These are phyloP conservation scores for Borostomias antarcticus DNA, from an alignment of 2,797 vertebrate species.

Conservation along the genomic window DNA sequence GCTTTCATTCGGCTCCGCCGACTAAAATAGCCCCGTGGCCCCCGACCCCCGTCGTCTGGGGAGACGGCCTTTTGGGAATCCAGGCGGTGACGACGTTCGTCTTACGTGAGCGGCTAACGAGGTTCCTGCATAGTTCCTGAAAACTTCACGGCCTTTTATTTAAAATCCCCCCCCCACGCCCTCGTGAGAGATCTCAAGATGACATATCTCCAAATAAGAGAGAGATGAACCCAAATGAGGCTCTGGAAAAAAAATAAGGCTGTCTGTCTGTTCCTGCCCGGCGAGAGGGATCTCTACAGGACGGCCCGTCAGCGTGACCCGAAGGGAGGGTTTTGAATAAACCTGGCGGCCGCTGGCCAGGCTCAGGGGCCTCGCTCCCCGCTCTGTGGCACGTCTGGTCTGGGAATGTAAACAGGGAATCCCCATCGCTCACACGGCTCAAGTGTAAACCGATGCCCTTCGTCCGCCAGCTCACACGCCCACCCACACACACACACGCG, in stretches of 20 bases:
- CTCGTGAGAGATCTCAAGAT: no score
- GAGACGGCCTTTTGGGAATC: slow-evolving; percentile 62
- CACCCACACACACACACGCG: slow-evolving; percentile 7
- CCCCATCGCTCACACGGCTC: slow-evolving; percentile 65
- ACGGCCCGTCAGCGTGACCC: slow-evolving; percentile 14
- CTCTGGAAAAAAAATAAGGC: no score
- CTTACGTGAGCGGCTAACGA: slow-evolving; percentile 64
- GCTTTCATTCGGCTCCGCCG: slow-evolving; percentile 50
- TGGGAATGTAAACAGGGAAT: slow-evolving; percentile 75
- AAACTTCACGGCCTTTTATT: slow-evolving; percentile 35
- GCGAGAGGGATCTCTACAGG: not conserved
- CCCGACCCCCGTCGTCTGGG: slow-evolving; percentile 65
- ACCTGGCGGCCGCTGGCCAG: slow-evolving; percentile 47
- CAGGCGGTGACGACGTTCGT: slow-evolving; percentile 64
- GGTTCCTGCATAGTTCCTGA: slow-evolving; percentile 47
- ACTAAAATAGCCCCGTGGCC: slow-evolving; percentile 72
- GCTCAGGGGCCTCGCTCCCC: slow-evolving; percentile 43
- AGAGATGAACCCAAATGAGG: no score
- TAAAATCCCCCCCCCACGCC: slow-evolving; percentile 22
- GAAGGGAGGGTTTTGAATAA: slow-evolving; percentile 42
- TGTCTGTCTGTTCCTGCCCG: no score
- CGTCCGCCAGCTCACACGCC: not conserved
- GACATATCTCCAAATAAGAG: no score
- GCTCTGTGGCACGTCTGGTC: slow-evolving; percentile 48
- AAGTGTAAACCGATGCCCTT: slow-evolving; percentile 36